Percentiles rank a stretch among this genome's conserved stretches.
Evolutionary conservation across 2,797 vertebrate genomes (phyloP).

Genomic region (Betta splendens): DNA sequence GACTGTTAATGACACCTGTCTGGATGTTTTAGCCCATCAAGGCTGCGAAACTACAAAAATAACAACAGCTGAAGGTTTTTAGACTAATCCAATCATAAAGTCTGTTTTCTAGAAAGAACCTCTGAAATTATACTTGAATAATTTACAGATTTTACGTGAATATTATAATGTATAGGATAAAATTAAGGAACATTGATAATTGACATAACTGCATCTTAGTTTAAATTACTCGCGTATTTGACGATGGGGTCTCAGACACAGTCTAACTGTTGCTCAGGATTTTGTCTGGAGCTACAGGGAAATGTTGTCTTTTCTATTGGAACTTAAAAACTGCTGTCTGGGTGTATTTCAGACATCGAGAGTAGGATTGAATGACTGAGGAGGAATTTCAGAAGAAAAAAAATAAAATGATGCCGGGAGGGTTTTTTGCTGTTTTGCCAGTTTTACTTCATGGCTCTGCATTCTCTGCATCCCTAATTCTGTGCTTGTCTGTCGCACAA

Average conservation of each 20-base stretch:
- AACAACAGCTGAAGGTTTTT: too few species aligned
- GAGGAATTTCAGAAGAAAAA: conserved; percentile 5
- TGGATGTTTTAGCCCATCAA: not conserved
- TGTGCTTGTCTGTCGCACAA: conserved; percentile 63
- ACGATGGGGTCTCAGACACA: too few species aligned
- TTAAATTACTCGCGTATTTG: not conserved
- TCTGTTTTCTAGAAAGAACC: too few species aligned
- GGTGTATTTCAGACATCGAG: conserved; percentile 16
- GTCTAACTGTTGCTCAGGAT: too few species aligned
- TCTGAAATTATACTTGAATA: not conserved
- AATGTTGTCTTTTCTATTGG: conserved; percentile 13
- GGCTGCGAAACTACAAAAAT: not conserved
- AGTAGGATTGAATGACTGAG: conserved; percentile 14
- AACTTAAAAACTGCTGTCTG: conserved; percentile 36
- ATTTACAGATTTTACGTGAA: not conserved
- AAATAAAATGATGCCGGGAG: conserved; percentile 16
- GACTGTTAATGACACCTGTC: not conserved
- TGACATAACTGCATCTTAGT: not conserved
- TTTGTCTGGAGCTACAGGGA: conserved; percentile 24
- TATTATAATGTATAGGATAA: too few species aligned
- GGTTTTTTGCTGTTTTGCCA: conserved; percentile 26
- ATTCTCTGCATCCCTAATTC: conserved; percentile 40
- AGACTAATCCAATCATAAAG: too few species aligned
- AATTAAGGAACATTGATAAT: not conserved
- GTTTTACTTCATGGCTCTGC: conserved; percentile 24